phyloP scores from a whole-genome alignment of 2,888 invertebrate genomes.

The Nymphalis polychloros region DNA sequence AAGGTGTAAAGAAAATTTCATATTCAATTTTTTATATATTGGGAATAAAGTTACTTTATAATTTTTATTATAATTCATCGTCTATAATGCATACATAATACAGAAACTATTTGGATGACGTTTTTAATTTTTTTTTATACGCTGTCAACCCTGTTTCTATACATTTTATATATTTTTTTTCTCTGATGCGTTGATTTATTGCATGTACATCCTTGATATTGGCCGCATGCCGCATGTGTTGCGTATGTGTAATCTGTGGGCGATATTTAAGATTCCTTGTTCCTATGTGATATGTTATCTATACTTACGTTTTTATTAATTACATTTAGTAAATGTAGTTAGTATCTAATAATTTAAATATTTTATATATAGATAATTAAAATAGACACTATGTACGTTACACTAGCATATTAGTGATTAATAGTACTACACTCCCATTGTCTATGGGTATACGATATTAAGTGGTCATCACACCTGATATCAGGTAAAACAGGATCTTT shows the following conservation, averaged over 20 bases:
- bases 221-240: constrained; percentile 55
- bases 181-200: constrained; percentile 56
- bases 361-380: too few species aligned
- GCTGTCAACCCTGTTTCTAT: constrained; percentile 26
- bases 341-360: too few species aligned
- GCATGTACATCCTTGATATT: constrained; percentile 52
- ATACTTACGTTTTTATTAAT: not conserved
- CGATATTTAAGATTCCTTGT: not conserved
- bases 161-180: constrained; percentile 46
- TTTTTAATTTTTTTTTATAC: not conserved
- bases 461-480: too few species aligned
- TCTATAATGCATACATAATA: not conserved
- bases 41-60: not conserved
- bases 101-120: not conserved
- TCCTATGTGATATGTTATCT: not conserved
- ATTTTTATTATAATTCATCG: too few species aligned
- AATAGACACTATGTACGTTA: too few species aligned
- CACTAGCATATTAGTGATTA: too few species aligned
- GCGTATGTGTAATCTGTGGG: constrained; percentile 11
- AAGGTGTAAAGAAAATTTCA: not conserved
- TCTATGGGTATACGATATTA: too few species aligned
- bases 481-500: too few species aligned
- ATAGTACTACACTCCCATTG: too few species aligned
- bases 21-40: too few species aligned
- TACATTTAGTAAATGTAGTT: too few species aligned